Evolutionary conservation across 2,797 vertebrate species (phyloP), one percentile per base, ranked within the genome.

Genomic region (Ciconia nigra): DNA sequence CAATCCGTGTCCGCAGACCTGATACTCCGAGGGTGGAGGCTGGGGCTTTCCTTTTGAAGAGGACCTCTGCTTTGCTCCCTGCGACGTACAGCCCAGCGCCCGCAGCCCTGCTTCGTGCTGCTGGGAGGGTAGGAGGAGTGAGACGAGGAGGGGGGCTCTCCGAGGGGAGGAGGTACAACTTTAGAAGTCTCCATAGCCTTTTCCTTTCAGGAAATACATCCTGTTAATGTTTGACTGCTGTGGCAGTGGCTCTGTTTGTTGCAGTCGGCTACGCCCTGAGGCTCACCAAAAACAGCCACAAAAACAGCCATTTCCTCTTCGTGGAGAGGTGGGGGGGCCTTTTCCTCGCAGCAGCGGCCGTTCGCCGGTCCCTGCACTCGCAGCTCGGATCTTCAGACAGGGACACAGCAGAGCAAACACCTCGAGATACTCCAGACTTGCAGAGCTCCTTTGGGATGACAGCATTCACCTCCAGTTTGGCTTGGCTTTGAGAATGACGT

Each of bases 161-260:
- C 16, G 42, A 73, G 37, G 90, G 82, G 92, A 92, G 89, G 94
- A 90, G 93, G 93, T 87, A 89, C 95, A 95, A 94, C 97, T 98
- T 97, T 84, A 91, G 85, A 98, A 96, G 96, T 94, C 98, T 97
- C 95, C 94, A 95, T 89, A 93, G 93, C 90, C 97, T 97, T 98
- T 99, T 99, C 99, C 99, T 99, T 98, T 98, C 99, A 99, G 99
- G 99, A 99, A 99, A 99, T 98, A 98, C 99, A 99, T 99, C 99
- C 99, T 99, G 99, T 99, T 98, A 98, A 98, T 98, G 98, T 98
- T 98, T 92, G 98, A 98, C 98, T 97, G 98, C 96, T 22, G 97
- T 80, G 72, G 97, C 95, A 97, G 96, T 91, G 97, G 96, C 70
- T 97, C 96, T 98, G 98, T 99, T 98, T 98, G 98, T 98, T 98